Conservation (phyloP, 2,888 invertebrate genomes). For the Syrphus vitripennis region DNA sequence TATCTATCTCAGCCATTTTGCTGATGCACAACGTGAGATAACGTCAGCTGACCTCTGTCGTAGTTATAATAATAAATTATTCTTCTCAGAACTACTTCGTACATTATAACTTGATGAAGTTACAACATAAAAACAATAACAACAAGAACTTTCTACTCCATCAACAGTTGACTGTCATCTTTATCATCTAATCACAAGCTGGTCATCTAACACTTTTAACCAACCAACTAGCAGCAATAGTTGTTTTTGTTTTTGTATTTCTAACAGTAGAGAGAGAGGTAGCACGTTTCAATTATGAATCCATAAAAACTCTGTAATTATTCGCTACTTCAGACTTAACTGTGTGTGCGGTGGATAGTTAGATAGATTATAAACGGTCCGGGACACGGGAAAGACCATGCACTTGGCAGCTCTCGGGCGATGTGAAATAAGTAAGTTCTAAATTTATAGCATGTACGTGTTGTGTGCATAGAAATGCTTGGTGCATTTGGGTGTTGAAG, state of each 20-base stretch:
- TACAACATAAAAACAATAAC: neutral
- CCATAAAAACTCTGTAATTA: constrained; percentile 65
- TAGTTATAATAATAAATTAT: constrained; percentile 30
- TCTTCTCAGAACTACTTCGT: constrained; percentile 41
- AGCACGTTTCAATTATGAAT: constrained; percentile 71
- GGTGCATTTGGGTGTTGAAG: neutral
- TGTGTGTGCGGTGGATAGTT: constrained; percentile 29
- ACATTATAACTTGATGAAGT: constrained; percentile 7
- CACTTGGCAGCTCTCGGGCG: neutral
- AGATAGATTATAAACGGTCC: constrained; percentile 1
- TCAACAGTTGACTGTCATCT: constrained; percentile 62
- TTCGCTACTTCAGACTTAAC: constrained; percentile 54
- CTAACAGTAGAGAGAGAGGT: constrained; percentile 48
- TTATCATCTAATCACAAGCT: constrained; percentile 64
- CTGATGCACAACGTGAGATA: constrained; percentile 61
- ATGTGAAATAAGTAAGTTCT: constrained; percentile 26
- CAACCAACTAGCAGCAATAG: neutral
- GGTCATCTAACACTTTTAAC: constrained; percentile 61
- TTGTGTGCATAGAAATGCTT: neutral
- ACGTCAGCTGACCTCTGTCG: constrained; percentile 53
- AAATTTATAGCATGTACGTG: constrained; percentile 46
- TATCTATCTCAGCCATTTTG: neutral
- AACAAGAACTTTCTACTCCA: constrained; percentile 17
- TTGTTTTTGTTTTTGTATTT: constrained; percentile 5
- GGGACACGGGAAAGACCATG: neutral